Conservation (phyloP, 37 sponge, comb jelly and placozoan genomes). For the Bolinopsis microptera region DNA sequence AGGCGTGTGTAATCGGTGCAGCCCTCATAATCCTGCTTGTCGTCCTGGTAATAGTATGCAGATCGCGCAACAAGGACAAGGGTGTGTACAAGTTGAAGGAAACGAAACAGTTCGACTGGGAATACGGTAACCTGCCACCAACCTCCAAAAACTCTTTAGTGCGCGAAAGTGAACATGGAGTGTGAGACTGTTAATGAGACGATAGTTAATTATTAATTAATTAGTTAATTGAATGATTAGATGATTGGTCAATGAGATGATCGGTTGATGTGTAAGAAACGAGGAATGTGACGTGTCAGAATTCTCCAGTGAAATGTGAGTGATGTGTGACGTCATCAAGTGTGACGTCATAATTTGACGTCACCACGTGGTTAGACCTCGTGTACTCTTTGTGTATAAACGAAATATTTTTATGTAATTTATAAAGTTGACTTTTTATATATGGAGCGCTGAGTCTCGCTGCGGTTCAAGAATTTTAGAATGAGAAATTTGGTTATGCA, state of each 20-base stretch:
- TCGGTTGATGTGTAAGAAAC: background rate
- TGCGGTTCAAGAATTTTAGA: too few relatives aligned
- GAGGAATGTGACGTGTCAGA: too few relatives aligned
- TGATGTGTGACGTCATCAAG: background rate
- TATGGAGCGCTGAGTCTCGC: background rate
- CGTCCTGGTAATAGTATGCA: slow-evolving; percentile 46
- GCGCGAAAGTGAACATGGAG: slow-evolving; percentile 40
- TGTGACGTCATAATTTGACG: background rate
- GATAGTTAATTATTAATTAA: background rate
- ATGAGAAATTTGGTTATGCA: too few relatives aligned
- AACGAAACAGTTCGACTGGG: slow-evolving; percentile 66
- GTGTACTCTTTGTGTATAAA: slow-evolving; percentile 56
- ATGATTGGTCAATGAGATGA: background rate
- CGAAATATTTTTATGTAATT: slow-evolving; percentile 66
- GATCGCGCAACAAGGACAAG: slow-evolving; percentile 50
- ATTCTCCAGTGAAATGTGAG: too few relatives aligned
- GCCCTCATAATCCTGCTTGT: slow-evolving; percentile 34
- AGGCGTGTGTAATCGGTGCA: slow-evolving; percentile 52
- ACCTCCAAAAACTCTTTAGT: background rate
- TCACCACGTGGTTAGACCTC: background rate
- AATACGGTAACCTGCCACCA: slow-evolving; percentile 61
- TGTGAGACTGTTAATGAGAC: background rate
- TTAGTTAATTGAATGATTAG: background rate
- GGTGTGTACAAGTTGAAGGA: slow-evolving; percentile 60
- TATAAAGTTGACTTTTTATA: slow-evolving; percentile 64